phyloP scores from a whole-genome alignment of 1,140 invertebrate species.

The Diprion similis region DNA sequence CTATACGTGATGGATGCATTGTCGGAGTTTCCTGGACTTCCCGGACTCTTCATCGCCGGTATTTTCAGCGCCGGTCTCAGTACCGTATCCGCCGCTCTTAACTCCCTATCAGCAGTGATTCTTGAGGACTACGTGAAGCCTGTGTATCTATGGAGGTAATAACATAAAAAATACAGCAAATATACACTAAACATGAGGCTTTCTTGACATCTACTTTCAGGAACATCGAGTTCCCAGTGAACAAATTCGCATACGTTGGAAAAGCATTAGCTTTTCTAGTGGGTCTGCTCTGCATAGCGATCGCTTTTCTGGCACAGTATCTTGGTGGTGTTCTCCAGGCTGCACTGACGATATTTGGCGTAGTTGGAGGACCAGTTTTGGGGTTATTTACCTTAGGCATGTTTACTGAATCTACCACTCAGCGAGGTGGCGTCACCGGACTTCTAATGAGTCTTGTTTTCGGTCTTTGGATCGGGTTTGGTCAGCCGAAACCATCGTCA shows the following conservation, averaged over 20 bases:
- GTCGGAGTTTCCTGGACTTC: conserved; percentile 71
- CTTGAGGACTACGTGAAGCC: conserved; percentile 81
- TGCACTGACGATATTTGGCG: conserved; percentile 75
- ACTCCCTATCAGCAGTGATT: conserved; percentile 85
- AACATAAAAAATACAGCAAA: neutral
- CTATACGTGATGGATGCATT: conserved; percentile 81
- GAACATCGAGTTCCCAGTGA: conserved; percentile 30
- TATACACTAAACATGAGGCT: neutral
- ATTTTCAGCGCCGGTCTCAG: conserved; percentile 79
- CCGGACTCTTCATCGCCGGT: conserved; percentile 65
- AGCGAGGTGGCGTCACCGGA: conserved; percentile 76
- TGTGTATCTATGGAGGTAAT: conserved; percentile 33
- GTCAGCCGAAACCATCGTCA: conserved; percentile 72
- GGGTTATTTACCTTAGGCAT: conserved; percentile 83
- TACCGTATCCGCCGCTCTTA: conserved; percentile 85
- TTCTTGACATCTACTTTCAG: conserved; percentile 21
- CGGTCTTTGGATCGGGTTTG: conserved; percentile 85
- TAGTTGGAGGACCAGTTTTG: conserved; percentile 79
- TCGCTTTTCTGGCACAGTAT: conserved; percentile 76
- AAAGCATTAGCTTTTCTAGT: conserved; percentile 73
- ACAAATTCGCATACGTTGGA: conserved; percentile 42
- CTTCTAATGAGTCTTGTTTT: conserved; percentile 73
- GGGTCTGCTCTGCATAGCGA: conserved; percentile 71
- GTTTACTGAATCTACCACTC: conserved; percentile 70
- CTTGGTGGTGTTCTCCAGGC: conserved; percentile 79